A percentile compares a stretch with the other conserved stretches of the same genome.
Conservation (phyloP, 2,113 vertebrate species). For the Amphiprion ocellaris region DNA sequence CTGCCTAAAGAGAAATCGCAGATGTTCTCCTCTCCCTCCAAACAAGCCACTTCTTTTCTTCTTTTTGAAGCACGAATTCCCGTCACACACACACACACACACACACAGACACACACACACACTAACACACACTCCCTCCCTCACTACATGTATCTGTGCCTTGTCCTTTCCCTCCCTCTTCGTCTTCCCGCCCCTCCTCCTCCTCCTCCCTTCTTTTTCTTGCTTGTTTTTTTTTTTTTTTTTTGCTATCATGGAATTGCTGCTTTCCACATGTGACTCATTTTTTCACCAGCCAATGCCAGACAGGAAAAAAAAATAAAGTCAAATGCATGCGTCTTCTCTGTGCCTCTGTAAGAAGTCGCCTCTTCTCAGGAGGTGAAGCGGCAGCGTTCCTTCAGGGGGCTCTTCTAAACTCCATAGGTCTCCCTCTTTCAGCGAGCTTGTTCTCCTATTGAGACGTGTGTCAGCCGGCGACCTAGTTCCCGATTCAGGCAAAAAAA, state of each 20-base stretch:
- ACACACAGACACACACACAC: conserved; percentile 33
- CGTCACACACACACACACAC: conserved; percentile 38
- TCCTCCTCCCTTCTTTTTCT: conserved; percentile 52
- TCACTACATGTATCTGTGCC: conserved; percentile 66
- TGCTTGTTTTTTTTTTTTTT: conserved; percentile 55
- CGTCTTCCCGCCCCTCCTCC: conserved; percentile 45
- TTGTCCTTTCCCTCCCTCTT: conserved; percentile 51
- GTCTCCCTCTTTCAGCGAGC: conserved; percentile 51
- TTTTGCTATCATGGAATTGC: conserved; percentile 63
- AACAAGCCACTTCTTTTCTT: conserved; percentile 75
- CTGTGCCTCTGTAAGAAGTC: conserved; percentile 18
- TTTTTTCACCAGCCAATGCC: conserved; percentile 78
- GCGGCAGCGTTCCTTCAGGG: conserved; percentile 62
- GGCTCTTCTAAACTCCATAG: conserved; percentile 56
- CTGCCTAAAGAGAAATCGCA: conserved; percentile 70
- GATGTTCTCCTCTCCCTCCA: conserved; percentile 69
- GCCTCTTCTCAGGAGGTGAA: conserved; percentile 49
- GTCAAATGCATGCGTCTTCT: conserved; percentile 56
- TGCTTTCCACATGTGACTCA: conserved; percentile 82
- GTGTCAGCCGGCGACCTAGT: conserved; percentile 75
- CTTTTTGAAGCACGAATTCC: conserved; percentile 72
- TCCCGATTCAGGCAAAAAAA: conserved; percentile 55
- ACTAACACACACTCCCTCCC: conserved; percentile 21
- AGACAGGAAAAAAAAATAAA: conserved; percentile 66
- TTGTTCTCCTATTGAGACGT: conserved; percentile 67